Evolutionary conservation across 2,797 vertebrate species (phyloP).

Genomic region (Perodicticus potto): DNA sequence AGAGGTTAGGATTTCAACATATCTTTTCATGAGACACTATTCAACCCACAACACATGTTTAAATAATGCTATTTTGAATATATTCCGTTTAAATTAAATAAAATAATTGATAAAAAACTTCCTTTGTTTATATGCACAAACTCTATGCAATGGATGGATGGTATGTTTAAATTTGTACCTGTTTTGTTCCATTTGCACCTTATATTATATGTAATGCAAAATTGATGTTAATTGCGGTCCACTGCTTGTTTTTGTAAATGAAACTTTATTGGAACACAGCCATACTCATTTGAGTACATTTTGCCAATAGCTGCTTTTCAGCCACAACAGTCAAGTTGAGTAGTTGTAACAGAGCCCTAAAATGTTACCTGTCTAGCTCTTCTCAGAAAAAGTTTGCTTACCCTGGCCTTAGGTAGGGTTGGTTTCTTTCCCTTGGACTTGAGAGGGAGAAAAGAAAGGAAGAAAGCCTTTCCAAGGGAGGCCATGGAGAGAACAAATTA

Average conservation of each 20-base stretch:
- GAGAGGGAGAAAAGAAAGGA: neutral
- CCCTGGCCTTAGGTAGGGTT: neutral
- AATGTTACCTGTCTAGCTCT: neutral
- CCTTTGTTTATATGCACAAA: neutral
- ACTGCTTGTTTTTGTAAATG: neutral
- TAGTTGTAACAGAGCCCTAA: neutral
- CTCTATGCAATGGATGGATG: neutral
- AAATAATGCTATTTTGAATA: neutral
- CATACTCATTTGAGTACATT: neutral
- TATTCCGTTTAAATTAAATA: neutral
- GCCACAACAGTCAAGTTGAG: neutral
- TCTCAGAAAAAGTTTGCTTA: neutral
- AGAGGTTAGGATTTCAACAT: too few relatives aligned
- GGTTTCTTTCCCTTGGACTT: neutral
- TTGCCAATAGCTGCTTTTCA: neutral
- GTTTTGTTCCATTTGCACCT: neutral
- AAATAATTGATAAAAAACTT: neutral
- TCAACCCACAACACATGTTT: neutral
- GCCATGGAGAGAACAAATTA: neutral
- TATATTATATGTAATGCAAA: neutral
- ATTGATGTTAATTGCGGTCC: neutral
- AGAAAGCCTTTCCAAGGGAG: neutral
- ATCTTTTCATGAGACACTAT: too few relatives aligned
- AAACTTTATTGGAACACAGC: neutral
- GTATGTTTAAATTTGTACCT: neutral